Base-by-base conservation (phyloP, 2,888 invertebrate species). In the Morpho achilles region DNA sequence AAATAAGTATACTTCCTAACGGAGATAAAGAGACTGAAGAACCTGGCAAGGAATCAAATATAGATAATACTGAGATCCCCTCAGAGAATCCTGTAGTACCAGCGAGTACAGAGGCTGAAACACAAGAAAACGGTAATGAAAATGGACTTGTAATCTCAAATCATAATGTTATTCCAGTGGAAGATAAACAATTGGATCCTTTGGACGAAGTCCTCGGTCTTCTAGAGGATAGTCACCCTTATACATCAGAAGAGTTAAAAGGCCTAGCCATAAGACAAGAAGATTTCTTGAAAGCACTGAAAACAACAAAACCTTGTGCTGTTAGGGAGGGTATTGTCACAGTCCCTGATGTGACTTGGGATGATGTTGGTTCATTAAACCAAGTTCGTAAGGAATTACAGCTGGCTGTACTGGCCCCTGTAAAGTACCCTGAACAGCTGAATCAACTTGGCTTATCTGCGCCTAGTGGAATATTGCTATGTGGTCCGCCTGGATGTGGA, bases 241-340 rank as follows among this genome's bases (percentile, higher is more conserved):
- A 97, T 55, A 89, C 93, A 10, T 74, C 84, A 1, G 92, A 93
- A 56, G 93, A 95, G 67, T 86, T 97, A 53, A 75, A 90, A 0
- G 91, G 92, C 49, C 87, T 97, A 54, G 93, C 89, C 60, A 93
- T 97, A 10, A 93, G 93, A 47, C 92, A 95, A 73, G 92, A 93
- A 6, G 98, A 98, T 77, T 97, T 97, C 71, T 76, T 93, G 57
- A 91, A 90, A 68, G 98, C 98, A 5, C 82, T 97, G 39, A 95
- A 95, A 77, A 90, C 93, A 57, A 95, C 98, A 7, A 97, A 97
- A 78, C 99, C 99, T 0, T 97, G 97, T 53, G 96, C 98, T 0
- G 98, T 98, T 73, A 92, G 99, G 68, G 99, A 99, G 91, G 99
- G 99, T 53, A 99, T 99, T 84, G 97, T 97, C 2, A 98, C 98